phyloP scores from a whole-genome alignment of 2,113 vertebrate genomes.

The Cettia cetti region DNA sequence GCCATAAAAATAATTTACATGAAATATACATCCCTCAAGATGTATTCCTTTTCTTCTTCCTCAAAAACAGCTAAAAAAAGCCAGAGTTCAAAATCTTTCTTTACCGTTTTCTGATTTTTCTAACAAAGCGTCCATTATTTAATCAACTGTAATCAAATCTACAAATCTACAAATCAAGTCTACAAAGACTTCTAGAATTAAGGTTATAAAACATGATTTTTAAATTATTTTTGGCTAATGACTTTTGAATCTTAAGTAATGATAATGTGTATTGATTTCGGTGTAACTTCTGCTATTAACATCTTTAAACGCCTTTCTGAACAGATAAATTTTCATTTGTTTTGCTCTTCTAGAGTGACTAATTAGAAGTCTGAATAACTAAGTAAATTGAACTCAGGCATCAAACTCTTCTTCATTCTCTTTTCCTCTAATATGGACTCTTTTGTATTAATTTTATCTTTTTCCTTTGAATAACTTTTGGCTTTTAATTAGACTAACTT shows the following conservation, averaged over 20 bases:
- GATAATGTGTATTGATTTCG: not conserved
- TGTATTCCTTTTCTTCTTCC: not conserved
- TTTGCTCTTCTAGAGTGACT: not conserved
- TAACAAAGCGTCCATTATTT: not conserved
- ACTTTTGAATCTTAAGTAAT: not conserved
- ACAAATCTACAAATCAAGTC: too few relatives aligned
- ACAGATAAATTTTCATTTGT: not conserved
- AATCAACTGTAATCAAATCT: not conserved
- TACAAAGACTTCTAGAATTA: not conserved
- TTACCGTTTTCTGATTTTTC: not conserved
- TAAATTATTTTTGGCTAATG: not conserved
- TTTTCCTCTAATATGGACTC: not conserved
- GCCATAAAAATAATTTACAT: not conserved
- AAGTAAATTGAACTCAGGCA: conserved; percentile 1
- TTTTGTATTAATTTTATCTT: conserved; percentile 4
- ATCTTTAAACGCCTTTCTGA: not conserved
- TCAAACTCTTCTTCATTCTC: not conserved
- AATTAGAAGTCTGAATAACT: not conserved
- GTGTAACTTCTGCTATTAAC: not conserved
- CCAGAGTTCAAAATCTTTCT: not conserved
- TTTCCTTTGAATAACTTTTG: conserved; percentile 1
- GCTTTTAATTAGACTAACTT: conserved; percentile 21
- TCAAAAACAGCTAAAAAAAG: not conserved
- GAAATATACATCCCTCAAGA: not conserved
- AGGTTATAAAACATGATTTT: not conserved